These are phyloP conservation scores for Calcarius lapponicus DNA, from an alignment of 2,797 vertebrate species.

Conservation along the genomic window DNA sequence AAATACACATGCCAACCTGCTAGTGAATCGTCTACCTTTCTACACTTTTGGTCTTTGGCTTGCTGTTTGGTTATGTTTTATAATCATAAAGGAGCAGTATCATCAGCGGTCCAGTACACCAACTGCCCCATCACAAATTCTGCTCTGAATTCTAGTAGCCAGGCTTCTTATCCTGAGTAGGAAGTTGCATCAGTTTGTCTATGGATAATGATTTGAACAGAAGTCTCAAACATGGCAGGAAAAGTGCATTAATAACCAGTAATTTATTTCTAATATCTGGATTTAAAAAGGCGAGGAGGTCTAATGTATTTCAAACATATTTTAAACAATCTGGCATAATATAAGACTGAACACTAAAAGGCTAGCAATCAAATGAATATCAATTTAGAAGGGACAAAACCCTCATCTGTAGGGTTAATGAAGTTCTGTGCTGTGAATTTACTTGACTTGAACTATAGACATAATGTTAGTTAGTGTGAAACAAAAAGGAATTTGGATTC, in stretches of 20 bases:
- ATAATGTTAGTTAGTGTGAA: background rate
- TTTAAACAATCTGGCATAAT: background rate
- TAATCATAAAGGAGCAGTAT: background rate
- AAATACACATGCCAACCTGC: background rate
- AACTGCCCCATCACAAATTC: background rate
- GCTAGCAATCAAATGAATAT: background rate
- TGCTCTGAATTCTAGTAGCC: background rate
- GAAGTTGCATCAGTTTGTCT: background rate
- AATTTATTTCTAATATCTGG: background rate
- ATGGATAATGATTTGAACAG: background rate
- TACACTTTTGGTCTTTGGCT: background rate
- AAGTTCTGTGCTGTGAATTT: background rate
- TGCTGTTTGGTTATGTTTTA: background rate
- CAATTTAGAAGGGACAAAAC: background rate
- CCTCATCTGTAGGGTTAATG: background rate
- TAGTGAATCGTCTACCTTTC: background rate
- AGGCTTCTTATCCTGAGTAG: background rate
- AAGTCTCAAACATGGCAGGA: background rate
- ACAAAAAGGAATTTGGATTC: background rate
- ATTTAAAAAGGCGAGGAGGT: background rate
- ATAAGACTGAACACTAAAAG: background rate
- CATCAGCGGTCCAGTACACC: background rate
- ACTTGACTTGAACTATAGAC: background rate
- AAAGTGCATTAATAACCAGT: background rate
- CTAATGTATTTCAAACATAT: background rate